Evolutionary conservation across 2,888 invertebrate genomes (phyloP).

Genomic region (Torymus aiolomorphi): DNA sequence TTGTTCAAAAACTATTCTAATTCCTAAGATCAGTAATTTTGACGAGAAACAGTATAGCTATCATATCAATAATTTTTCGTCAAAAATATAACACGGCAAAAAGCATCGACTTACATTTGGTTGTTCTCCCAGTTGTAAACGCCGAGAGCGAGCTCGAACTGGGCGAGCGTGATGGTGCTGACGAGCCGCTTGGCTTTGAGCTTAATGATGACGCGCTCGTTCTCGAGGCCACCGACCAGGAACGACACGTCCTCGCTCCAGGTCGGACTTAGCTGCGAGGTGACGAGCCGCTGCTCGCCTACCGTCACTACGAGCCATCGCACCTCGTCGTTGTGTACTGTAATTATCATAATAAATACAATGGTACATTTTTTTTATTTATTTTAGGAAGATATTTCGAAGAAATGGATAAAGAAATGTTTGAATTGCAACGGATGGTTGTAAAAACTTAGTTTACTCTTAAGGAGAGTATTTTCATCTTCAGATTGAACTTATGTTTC

Average conservation of each 20-base stretch:
- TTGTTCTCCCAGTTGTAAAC: conserved; percentile 76
- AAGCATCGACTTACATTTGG: conserved; percentile 72
- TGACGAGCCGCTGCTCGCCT: conserved; percentile 75
- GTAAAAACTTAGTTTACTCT: too few species aligned
- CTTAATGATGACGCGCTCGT: conserved; percentile 76
- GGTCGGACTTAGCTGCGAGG: conserved; percentile 70
- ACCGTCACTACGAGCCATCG: conserved; percentile 76
- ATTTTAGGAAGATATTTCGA: too few species aligned
- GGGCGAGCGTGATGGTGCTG: conserved; percentile 76
- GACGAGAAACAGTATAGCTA: too few species aligned
- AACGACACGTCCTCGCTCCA: conserved; percentile 77
- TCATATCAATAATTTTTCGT: too few species aligned
- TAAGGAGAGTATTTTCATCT: too few species aligned
- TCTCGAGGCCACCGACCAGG: conserved; percentile 75
- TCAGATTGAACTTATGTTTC: too few species aligned
- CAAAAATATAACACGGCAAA: too few species aligned
- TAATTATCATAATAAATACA: neutral
- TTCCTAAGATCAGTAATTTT: too few species aligned
- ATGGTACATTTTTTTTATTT: too few species aligned
- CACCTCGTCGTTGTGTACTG: conserved; percentile 71
- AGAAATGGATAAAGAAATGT: too few species aligned
- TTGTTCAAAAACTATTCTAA: too few species aligned
- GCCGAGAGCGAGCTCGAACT: conserved; percentile 75
- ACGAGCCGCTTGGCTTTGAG: conserved; percentile 77
- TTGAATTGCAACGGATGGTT: too few species aligned